phyloP scores from a whole-genome alignment of 2,888 invertebrate species.

The Lasioglossum calceatum region DNA sequence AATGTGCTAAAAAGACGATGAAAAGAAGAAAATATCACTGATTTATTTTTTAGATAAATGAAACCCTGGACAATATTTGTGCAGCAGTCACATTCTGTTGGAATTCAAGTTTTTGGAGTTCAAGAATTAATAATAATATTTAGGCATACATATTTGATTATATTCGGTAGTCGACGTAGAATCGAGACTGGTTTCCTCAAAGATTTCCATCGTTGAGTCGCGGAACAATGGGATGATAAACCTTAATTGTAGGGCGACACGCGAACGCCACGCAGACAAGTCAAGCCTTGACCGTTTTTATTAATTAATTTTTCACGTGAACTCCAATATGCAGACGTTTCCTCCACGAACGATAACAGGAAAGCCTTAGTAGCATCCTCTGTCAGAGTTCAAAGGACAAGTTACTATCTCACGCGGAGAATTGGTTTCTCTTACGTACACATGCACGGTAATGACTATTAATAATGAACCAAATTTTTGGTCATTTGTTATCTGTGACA shows the following conservation, averaged over 20 bases:
- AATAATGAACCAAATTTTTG: background rate
- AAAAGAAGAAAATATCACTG: background rate
- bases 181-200: background rate
- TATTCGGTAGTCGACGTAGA: background rate
- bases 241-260: background rate
- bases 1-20: background rate
- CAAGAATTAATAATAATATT: background rate
- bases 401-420: background rate
- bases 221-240: background rate
- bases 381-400: background rate
- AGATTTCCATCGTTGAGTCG: background rate
- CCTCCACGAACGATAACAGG: background rate
- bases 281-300: constrained; percentile 1
- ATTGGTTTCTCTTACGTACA: background rate
- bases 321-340: background rate
- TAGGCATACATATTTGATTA: background rate
- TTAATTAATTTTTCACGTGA: constrained; percentile 11
- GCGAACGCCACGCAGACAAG: background rate
- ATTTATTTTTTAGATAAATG: background rate
- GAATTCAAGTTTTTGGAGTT: background rate
- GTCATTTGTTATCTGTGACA: too few species aligned
- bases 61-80: background rate
- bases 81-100: background rate
- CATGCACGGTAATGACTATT: background rate
- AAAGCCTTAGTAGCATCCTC: background rate